Percentiles rank a stretch among this genome's conserved stretches.
Evolutionary conservation across 2,888 invertebrate genomes (phyloP).

Genomic region (Pandemis heparana): DNA sequence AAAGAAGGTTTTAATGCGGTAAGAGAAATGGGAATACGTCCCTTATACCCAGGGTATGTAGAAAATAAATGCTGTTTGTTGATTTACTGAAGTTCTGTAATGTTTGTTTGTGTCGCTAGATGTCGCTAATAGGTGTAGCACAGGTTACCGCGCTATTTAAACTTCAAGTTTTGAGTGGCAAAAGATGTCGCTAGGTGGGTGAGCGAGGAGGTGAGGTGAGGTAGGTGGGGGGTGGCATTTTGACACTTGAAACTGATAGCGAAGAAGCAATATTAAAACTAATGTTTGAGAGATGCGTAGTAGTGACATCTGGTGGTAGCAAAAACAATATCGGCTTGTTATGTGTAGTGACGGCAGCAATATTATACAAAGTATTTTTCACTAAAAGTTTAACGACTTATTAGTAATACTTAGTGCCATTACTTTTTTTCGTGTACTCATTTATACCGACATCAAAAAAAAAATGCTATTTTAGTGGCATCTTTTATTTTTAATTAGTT

Average conservation of each 20-base stretch:
- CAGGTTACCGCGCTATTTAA: too few species aligned
- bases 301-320: conserved; percentile 23
- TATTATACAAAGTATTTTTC: not conserved
- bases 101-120: conserved; percentile 1
- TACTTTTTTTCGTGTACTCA: not conserved
- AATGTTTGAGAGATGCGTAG: not conserved
- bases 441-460: too few species aligned
- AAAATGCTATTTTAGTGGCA: too few species aligned
- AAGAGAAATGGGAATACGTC: conserved; percentile 71
- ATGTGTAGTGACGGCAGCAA: conserved; percentile 36
- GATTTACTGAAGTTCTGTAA: conserved; percentile 39
- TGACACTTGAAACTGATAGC: too few species aligned
- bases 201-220: too few species aligned
- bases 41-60: conserved; percentile 82
- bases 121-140: conserved; percentile 7
- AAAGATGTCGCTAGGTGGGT: too few species aligned
- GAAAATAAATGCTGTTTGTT: conserved; percentile 65
- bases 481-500: too few species aligned
- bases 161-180: too few species aligned
- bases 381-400: too few species aligned
- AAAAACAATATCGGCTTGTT: conserved; percentile 12
- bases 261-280: too few species aligned
- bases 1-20: conserved; percentile 76
- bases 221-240: too few species aligned
- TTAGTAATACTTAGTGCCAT: not conserved